Base-by-base conservation (phyloP, 2,888 invertebrate genomes). In the Nomada lathburiana region DNA sequence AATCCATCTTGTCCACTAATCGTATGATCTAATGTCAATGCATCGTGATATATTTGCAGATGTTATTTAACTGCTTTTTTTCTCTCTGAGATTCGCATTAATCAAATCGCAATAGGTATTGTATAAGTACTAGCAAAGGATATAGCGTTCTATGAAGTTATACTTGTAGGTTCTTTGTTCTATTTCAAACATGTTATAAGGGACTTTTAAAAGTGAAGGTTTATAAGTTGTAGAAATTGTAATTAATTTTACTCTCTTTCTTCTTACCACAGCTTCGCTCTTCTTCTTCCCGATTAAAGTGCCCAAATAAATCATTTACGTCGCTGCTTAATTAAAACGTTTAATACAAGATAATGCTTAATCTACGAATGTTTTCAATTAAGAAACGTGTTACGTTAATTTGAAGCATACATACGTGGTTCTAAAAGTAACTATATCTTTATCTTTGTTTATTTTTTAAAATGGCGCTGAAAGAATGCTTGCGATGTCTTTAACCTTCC, bases 1-100 rank as follows among this genome's bases (percentile, higher is more conserved):
- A 77, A 80, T 76, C 62, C 55, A 71, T 82, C 59, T 57, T 67
- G 29, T 42, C 55, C 47, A 29, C 47, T 47, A 50, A 44, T 36
- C 47, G 20, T 16, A 29, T 36, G 36, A n/a, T 59, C 52, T 26
- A 18, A 53, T 64, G 36, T 42, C 64, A 16, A 70, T 55, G 20
- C 44, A 55, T 44, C 50, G 36, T 50, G 36, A 36, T 29, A 29
- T n/a, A 50, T 50, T 65, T 50, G 9, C 10, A 26, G 3, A 5
- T 9, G 36, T 52, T 68, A 20, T 23, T 26, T 23, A 29, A 36
- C 36, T 36, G 36, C 7, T 1, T 36, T 47, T 47, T 10, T 57
- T 57, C n/a, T 47, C 29, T 64, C 29, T n/a, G 1, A 13, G 7
- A 23, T 23, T n/a, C 44, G 20, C 52, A 23, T 53, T 52, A 23